Base-by-base conservation (phyloP, 2,888 invertebrate genomes). In the Drosophila percnosoma region DNA sequence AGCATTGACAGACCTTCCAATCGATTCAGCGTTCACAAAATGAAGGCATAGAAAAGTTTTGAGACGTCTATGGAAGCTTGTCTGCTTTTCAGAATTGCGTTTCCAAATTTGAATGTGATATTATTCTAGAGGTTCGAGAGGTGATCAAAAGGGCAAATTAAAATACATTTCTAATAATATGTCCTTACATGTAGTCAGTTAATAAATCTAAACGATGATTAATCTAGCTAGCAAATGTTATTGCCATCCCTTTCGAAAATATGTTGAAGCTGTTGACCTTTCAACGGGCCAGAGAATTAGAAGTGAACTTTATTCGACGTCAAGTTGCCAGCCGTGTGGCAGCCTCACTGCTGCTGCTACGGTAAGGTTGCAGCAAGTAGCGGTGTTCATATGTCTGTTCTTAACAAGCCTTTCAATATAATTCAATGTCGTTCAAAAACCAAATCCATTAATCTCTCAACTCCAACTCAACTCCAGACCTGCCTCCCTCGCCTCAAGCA, bases 391-490 rank as follows among this genome's bases (percentile, higher is more conserved):
- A 65, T 84, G 84, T 75, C 77, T 72, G 71, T 48, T 53, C 31
- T 68, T 55, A 80, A 78, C 87, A 76, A 87, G 76, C 73, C 84
- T 79, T 82, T 80, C 74, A 73, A 76, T 75, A 73, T 75, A 78
- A 73, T 78, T 68, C 74, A 89, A 80, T 87, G 89, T 79, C 77
- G 71, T 70, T 60, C 60, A 36, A 36, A 54, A 66, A 48, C 45
- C 65, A 64, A 66, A 64, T 69, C 79, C 73, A 85, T 85, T 83
- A 89, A 89, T 85, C 82, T 83, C 59, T 15, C 53, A 55, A 33
- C 64, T 59, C 52, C 55, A 54, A 34, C 65, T 53, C 58, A 51
- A 38, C 62, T 48, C 24, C 11, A 29, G 42, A 38, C 24, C 63
- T 45, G 52, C n/a, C 29, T n/a, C 49, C n/a, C 33, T n/a, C 34